phyloP scores from a whole-genome alignment of 2,888 invertebrate genomes.

The Andrena hattorfiana region DNA sequence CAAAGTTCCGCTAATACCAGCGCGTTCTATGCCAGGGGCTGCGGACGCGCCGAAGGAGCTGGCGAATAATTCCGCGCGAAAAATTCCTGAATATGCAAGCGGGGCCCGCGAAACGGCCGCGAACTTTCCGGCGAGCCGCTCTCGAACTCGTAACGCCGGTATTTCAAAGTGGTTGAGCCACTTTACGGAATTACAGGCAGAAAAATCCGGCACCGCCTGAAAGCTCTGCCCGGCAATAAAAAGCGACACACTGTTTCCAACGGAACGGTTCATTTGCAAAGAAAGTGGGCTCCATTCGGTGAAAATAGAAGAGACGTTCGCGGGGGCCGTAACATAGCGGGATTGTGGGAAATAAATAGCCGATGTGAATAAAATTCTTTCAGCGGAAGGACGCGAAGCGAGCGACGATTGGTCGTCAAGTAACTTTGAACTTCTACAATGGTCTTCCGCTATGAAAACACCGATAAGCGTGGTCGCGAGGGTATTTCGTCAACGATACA shows the following conservation, averaged over 20 bases:
- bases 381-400: background rate
- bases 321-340: too few relatives aligned
- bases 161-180: constrained; percentile 12
- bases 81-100: constrained; percentile 24
- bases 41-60: background rate
- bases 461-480: constrained; percentile 47
- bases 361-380: constrained; percentile 17
- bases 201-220: background rate
- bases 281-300: too few relatives aligned
- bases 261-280: too few relatives aligned
- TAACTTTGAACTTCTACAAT: constrained; percentile 54
- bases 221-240: background rate
- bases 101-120: constrained; percentile 10
- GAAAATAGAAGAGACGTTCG: too few relatives aligned
- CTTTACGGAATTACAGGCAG: constrained; percentile 1
- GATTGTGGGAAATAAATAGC: too few relatives aligned
- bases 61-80: constrained; percentile 19
- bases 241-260: too few relatives aligned
- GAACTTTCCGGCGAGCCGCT: background rate
- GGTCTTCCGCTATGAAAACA: constrained; percentile 45
- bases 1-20: constrained; percentile 46
- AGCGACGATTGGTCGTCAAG: constrained; percentile 21
- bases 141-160: background rate
- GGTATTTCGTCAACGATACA: constrained; percentile 60
- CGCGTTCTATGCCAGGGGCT: constrained; percentile 22